Evolutionary conservation across 1,140 invertebrate species (phyloP).

Genomic region (Latrodectus geometricus): DNA sequence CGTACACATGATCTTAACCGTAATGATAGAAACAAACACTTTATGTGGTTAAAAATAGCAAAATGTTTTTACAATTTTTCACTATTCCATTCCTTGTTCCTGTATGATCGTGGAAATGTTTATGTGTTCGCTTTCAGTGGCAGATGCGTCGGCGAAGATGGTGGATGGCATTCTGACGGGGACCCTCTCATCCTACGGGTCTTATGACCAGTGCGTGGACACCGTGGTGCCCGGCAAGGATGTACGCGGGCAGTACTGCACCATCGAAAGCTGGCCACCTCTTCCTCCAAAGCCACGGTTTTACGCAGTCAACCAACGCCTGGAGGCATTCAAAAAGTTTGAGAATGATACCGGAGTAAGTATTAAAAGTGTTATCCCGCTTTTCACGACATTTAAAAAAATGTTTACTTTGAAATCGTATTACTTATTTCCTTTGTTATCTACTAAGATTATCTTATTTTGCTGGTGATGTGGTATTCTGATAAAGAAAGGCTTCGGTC

Average conservation of each 20-base stretch:
- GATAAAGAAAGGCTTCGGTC: too few species aligned
- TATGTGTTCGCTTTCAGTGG: constrained; percentile 49
- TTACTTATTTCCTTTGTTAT: not conserved
- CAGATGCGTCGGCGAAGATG: constrained; percentile 61
- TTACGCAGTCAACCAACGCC: constrained; percentile 31
- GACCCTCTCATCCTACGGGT: constrained; percentile 55
- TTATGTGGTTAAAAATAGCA: not conserved
- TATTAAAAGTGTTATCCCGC: too few species aligned
- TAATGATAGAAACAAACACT: not conserved
- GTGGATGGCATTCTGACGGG: constrained; percentile 56
- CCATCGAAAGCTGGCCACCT: constrained; percentile 14
- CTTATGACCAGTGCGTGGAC: constrained; percentile 63
- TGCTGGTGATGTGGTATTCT: too few species aligned
- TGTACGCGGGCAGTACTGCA: constrained; percentile 32
- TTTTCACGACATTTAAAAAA: not conserved
- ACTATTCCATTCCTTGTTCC: not conserved
- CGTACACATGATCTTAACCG: too few species aligned
- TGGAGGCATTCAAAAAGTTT: constrained; percentile 51
- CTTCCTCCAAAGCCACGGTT: constrained; percentile 38
- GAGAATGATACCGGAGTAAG: constrained; percentile 44
- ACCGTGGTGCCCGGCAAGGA: not conserved
- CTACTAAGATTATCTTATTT: not conserved
- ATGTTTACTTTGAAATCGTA: not conserved
- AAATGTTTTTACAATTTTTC: not conserved
- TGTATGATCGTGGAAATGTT: not conserved